phyloP scores from a whole-genome alignment of 2,113 vertebrate species.

The Gnathochromis pfefferi region DNA sequence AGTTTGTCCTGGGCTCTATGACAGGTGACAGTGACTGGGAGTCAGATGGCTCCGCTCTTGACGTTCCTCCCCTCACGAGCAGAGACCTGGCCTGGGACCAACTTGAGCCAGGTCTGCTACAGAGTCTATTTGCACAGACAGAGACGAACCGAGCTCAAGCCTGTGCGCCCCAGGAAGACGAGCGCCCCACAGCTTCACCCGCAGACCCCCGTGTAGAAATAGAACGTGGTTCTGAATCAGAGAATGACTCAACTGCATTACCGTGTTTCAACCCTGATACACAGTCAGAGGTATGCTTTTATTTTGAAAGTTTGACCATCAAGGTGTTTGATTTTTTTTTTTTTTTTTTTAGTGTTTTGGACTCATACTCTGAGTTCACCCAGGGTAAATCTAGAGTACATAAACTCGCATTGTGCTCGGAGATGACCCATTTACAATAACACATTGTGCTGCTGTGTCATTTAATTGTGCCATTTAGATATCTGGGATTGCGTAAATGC shows the following conservation, averaged over 20 bases:
- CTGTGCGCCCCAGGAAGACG: neutral
- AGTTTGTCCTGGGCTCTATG: conserved; percentile 70
- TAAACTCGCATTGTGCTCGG: neutral
- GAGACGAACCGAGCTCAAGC: neutral
- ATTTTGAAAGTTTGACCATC: neutral
- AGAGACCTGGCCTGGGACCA: conserved; percentile 64
- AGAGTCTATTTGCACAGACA: conserved; percentile 52
- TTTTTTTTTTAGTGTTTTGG: neutral
- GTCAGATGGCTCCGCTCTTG: conserved; percentile 62
- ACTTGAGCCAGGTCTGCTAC: conserved; percentile 67
- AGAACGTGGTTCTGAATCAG: neutral
- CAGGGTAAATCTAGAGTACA: fast-evolving
- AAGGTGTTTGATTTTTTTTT: neutral
- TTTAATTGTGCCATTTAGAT: neutral
- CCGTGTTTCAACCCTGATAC: neutral
- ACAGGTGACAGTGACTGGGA: conserved; percentile 77
- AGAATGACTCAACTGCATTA: neutral
- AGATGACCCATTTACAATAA: neutral
- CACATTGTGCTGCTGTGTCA: neutral
- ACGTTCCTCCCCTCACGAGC: conserved; percentile 27
- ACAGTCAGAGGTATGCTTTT: conserved; percentile 52
- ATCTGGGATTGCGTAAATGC: neutral
- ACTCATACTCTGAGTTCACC: neutral
- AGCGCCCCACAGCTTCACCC: neutral
- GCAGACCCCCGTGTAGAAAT: neutral